Conservation (phyloP, 2,888 invertebrate genomes). For the Tetragonisca angustula region DNA sequence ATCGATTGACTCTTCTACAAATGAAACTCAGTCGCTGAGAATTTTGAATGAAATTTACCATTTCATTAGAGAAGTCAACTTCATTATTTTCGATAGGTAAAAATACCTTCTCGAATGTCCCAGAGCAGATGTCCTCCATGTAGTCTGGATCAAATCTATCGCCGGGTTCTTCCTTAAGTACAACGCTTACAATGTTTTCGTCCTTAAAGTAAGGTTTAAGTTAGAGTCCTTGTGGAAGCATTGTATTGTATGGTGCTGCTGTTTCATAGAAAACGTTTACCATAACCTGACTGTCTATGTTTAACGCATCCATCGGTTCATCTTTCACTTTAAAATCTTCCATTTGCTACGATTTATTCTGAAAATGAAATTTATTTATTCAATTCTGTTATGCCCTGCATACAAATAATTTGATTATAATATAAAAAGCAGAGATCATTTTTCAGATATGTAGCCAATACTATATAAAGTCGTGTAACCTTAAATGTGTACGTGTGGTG, state of each 20-base stretch:
- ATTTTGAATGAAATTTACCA: constrained; percentile 73
- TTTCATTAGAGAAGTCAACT: constrained; percentile 81
- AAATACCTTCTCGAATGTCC: constrained; percentile 81
- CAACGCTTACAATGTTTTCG: constrained; percentile 81
- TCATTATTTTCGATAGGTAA: constrained; percentile 81
- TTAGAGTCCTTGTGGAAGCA: constrained; percentile 68
- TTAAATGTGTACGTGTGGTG: constrained; percentile 46
- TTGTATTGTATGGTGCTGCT: constrained; percentile 65
- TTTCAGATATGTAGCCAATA: constrained; percentile 56
- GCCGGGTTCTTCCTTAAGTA: constrained; percentile 80
- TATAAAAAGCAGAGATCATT: constrained; percentile 40
- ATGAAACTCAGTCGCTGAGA: not conserved
- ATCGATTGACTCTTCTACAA: constrained; percentile 14
- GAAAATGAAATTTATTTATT: constrained; percentile 65
- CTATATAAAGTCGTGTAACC: constrained; percentile 59
- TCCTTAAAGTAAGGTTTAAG: constrained; percentile 78
- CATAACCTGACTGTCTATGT: constrained; percentile 80
- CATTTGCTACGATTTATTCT: constrained; percentile 73
- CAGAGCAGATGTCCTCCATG: constrained; percentile 82
- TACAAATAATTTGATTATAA: constrained; percentile 38
- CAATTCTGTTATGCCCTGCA: constrained; percentile 24
- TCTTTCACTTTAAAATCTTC: constrained; percentile 77
- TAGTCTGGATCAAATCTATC: constrained; percentile 79
- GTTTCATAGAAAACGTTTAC: constrained; percentile 77
- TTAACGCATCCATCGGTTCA: constrained; percentile 78